phyloP scores from a whole-genome alignment of 2,888 invertebrate species.

The Tanytarsus gracilentus region DNA sequence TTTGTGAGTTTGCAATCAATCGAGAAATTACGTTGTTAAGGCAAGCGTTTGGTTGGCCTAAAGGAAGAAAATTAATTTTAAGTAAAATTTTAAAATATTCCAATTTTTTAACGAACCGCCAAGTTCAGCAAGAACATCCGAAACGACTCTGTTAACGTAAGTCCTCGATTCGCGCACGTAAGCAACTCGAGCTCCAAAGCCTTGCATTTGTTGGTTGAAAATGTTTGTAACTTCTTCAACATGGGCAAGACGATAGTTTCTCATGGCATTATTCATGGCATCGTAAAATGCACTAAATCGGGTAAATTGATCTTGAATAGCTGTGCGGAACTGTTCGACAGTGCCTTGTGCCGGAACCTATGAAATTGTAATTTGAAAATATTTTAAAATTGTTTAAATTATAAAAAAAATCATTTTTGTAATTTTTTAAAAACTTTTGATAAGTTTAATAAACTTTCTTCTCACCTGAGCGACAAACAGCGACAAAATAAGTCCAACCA shows the following conservation, averaged over 20 bases:
- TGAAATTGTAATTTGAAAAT: too few relatives aligned
- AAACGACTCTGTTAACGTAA: not conserved
- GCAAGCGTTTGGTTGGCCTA: constrained; percentile 15
- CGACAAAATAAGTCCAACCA: too few relatives aligned
- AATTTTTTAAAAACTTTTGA: too few relatives aligned
- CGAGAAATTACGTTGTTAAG: not conserved
- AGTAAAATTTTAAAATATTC: too few relatives aligned
- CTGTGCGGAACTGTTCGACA: constrained; percentile 1
- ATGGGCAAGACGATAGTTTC: not conserved
- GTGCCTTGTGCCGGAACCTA: too few relatives aligned
- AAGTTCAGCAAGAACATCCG: not conserved
- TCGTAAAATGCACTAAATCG: not conserved
- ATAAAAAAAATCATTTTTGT: too few relatives aligned
- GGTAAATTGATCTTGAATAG: not conserved
- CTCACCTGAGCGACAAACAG: too few relatives aligned
- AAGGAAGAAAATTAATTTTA: too few relatives aligned
- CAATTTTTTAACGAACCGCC: too few relatives aligned
- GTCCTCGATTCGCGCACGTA: too few relatives aligned
- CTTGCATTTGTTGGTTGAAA: constrained; percentile 3
- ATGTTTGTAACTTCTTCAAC: constrained; percentile 2
- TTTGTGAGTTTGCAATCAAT: not conserved
- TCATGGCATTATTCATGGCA: not conserved
- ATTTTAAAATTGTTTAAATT: too few relatives aligned
- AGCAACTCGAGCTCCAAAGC: constrained; percentile 10
- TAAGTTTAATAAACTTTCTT: too few relatives aligned